Percentiles rank a stretch among this genome's conserved stretches.
These are phyloP conservation scores for Elanoides forficatus DNA, from an alignment of 2,113 vertebrate genomes.

Conservation along the genomic window DNA sequence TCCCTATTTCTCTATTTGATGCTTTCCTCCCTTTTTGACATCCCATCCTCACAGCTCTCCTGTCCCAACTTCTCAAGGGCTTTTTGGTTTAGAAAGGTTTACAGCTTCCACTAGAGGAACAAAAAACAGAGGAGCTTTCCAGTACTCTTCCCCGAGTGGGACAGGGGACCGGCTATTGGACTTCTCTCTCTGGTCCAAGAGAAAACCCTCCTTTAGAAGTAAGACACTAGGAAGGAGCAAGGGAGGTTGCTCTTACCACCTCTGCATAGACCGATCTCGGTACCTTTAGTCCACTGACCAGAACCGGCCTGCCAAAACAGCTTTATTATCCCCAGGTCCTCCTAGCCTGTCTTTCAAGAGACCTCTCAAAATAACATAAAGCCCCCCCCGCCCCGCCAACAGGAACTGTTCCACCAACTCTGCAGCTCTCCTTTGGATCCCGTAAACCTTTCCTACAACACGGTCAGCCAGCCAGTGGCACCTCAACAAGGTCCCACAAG, in stretches of 20 bases:
- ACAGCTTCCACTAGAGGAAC: not conserved
- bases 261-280: not conserved
- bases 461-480: not conserved
- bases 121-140: not conserved
- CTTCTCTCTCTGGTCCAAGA: not conserved
- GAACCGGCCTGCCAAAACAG: not conserved
- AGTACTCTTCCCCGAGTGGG: not conserved
- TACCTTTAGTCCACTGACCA: not conserved
- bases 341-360: not conserved
- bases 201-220: not conserved
- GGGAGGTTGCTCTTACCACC: not conserved
- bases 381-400: accelerated
- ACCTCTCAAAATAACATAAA: not conserved
- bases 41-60: not conserved
- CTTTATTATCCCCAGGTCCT: not conserved
- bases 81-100: not conserved
- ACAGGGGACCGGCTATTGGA: not conserved
- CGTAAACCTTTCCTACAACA: not conserved
- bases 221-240: not conserved
- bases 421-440: not conserved
- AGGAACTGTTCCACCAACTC: not conserved
- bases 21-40: not conserved
- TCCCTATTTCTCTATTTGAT: not conserved
- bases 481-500: not conserved
- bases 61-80: not conserved